Conservation (phyloP, 2,113 vertebrate species). For the rat (Rattus norvegicus) region DNA sequence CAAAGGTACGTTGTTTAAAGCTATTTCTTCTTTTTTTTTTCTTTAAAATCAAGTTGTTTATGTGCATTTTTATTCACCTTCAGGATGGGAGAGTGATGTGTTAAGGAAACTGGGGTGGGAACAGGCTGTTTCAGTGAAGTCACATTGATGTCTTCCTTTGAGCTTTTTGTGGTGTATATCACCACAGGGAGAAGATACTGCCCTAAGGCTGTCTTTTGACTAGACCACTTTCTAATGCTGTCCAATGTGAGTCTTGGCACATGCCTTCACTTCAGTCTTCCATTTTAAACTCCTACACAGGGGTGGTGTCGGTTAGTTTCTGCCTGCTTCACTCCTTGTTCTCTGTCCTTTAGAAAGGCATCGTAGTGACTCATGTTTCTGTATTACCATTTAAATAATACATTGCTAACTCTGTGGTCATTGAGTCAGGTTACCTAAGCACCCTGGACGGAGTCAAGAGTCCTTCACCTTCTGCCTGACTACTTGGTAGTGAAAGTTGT, state of each 20-base stretch:
- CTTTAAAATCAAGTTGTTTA: conserved; percentile 59
- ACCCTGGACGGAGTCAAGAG: not conserved
- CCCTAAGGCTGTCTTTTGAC: not conserved
- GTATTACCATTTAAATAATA: not conserved
- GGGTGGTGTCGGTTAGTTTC: not conserved
- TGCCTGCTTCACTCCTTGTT: not conserved
- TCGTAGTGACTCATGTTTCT: not conserved
- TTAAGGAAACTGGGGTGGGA: conserved; percentile 22
- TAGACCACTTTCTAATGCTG: not conserved
- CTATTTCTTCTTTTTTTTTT: conserved; percentile 62
- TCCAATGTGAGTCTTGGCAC: not conserved
- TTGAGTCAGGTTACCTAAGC: not conserved
- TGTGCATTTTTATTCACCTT: conserved; percentile 61
- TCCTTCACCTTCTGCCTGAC: not conserved
- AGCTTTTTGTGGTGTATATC: not conserved
- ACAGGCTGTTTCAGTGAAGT: not conserved
- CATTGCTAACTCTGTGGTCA: not conserved
- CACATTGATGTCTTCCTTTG: conserved; percentile 24
- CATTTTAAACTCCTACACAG: not conserved
- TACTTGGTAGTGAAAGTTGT: not conserved
- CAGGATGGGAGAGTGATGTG: conserved; percentile 39
- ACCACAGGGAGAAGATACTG: not conserved
- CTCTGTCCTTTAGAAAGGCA: not conserved
- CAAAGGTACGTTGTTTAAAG: conserved; percentile 90
- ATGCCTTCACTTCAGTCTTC: not conserved